Evolutionary conservation across 2,797 vertebrate species (phyloP), one percentile per base, ranked within the genome.

Genomic region (Mus spretus): DNA sequence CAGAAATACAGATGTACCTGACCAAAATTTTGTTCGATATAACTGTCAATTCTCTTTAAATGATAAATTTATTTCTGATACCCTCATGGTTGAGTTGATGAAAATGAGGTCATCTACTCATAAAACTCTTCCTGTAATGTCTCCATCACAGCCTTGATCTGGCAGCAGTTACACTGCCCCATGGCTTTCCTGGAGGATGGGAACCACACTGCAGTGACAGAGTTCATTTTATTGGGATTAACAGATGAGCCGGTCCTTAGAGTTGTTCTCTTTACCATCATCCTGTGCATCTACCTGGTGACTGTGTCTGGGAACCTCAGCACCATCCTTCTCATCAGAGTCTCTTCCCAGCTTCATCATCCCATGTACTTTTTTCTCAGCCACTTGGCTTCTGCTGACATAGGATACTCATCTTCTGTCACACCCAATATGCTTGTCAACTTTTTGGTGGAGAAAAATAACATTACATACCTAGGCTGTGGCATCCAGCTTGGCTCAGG

Each of bases 361-460:
- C 59, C 59, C 22, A 61, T 61, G 59, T 61, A 61, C 59, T 26
- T 61, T 61, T 61, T 61, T 26, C 59, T 61, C 59, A 61, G 59
- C 22, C 59, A 61, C 59, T 61, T 61, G 59, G 59, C 22, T 26
- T 61, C 59, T 24, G 57, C 97, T 92, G 98, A 98, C 53, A 93
- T 98, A 12, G 96, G 96, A 67, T 95, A 81, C 24, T 97, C 98
- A 2, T 98, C 93, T 0, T 81, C 89, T 0, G 93, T 98, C 9
- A 97, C 97, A 24, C 98, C 98, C 79, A 97, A 96, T 85, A 98
- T 98, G 97, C 93, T 98, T 72, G 6, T 53, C 0, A 97, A 26
- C 82, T 95, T 97, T 34, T 26, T 97, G 61, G 77, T 94, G 26
- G 63, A 96, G 53, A 91, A 78, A 63, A 97, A 93, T 17, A 93